Conservation (phyloP, 2,888 invertebrate genomes). For the Galerucella pusilla region DNA sequence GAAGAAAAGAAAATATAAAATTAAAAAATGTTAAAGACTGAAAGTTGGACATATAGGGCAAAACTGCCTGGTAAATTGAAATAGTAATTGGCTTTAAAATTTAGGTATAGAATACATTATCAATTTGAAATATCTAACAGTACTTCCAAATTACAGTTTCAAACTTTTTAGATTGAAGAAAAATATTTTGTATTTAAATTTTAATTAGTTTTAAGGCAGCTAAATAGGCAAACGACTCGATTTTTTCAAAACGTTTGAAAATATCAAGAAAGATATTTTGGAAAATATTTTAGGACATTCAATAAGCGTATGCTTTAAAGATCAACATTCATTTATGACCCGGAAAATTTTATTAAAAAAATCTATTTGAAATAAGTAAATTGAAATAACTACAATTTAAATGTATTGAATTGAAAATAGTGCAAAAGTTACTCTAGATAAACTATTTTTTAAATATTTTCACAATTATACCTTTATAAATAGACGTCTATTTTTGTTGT, state of each 20-base stretch:
- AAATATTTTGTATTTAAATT: slow-evolving; percentile 19
- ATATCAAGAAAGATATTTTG: background rate
- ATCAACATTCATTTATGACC: too few relatives aligned
- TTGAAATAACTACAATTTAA: too few relatives aligned
- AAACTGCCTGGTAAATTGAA: slow-evolving; percentile 36
- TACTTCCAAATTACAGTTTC: slow-evolving; percentile 27
- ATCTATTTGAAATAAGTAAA: too few relatives aligned
- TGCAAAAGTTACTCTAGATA: too few relatives aligned
- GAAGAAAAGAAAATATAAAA: slow-evolving; percentile 32
- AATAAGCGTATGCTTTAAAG: background rate
- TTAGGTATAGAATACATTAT: slow-evolving; percentile 35
- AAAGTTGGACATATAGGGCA: slow-evolving; percentile 47
- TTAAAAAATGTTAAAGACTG: slow-evolving; percentile 44
- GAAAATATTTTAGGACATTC: background rate
- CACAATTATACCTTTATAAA: too few relatives aligned
- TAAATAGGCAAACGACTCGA: background rate
- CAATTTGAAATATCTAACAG: slow-evolving; percentile 25
- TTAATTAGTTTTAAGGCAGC: slow-evolving; percentile 20
- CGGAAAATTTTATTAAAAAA: too few relatives aligned
- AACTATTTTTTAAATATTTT: too few relatives aligned
- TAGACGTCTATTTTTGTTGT: too few relatives aligned
- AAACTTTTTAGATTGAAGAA: slow-evolving; percentile 3
- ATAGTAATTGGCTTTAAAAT: slow-evolving; percentile 41
- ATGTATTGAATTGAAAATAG: too few relatives aligned
- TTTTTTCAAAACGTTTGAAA: slow-evolving; percentile 3